phyloP scores from a whole-genome alignment of 2,113 vertebrate genomes.

The Oncorhynchus tshawytscha region DNA sequence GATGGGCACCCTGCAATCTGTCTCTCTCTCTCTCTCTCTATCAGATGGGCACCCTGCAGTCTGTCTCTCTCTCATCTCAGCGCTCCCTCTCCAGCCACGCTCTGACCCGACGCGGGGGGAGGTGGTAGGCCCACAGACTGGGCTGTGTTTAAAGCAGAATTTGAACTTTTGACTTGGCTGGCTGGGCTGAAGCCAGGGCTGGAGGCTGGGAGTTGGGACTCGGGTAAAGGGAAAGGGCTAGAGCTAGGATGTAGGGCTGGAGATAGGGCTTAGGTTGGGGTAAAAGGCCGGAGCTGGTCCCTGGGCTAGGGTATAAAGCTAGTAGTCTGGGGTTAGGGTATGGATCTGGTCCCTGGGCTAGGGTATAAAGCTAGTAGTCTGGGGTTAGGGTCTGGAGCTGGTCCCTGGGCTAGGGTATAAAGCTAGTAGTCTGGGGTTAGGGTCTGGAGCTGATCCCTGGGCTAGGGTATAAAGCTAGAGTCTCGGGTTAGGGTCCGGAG shows the following conservation, averaged over 20 bases:
- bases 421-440: not conserved
- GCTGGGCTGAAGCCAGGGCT: conserved; percentile 1
- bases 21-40: conserved; percentile 19
- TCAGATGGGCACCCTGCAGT: too few relatives aligned
- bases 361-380: not conserved
- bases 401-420: too few relatives aligned
- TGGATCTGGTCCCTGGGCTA: not conserved
- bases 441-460: not conserved
- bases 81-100: conserved; percentile 38
- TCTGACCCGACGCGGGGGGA: conserved; percentile 29
- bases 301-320: not conserved
- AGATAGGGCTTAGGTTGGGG: not conserved
- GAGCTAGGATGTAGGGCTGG: not conserved
- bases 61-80: conserved; percentile 35
- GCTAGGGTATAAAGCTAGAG: not conserved
- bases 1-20: not conserved
- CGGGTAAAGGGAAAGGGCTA: not conserved
- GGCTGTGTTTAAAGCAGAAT: conserved; percentile 38
- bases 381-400: not conserved
- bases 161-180: conserved; percentile 48
- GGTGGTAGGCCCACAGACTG: conserved; percentile 11
- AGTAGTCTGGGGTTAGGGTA: not conserved
- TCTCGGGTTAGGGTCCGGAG: not conserved
- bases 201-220: not conserved
- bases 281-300: not conserved